phyloP scores from a whole-genome alignment of 1,140 invertebrate species.

The Drosophila nigrodunni region DNA sequence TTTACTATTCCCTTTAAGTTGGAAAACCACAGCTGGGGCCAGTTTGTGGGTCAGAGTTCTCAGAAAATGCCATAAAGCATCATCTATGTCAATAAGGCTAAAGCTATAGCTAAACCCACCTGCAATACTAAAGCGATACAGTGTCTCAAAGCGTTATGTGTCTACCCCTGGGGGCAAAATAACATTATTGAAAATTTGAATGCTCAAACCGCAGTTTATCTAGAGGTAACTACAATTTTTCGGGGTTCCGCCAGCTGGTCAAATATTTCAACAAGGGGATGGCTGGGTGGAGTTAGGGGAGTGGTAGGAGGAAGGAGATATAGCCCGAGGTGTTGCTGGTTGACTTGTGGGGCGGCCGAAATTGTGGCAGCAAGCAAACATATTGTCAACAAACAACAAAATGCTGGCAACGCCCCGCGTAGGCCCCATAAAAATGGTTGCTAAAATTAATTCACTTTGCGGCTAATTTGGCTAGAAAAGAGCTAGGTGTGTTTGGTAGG shows the following conservation, averaged over 20 bases:
- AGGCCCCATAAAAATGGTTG: constrained; percentile 44
- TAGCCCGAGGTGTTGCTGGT: constrained; percentile 32
- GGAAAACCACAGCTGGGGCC: constrained; percentile 15
- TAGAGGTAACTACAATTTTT: constrained; percentile 35
- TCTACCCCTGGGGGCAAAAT: constrained; percentile 7
- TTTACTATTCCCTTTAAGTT: neutral
- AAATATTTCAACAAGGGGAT: constrained; percentile 39
- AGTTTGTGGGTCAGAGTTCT: constrained; percentile 11
- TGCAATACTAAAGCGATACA: constrained; percentile 10
- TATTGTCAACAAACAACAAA: constrained; percentile 63
- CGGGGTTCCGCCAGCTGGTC: constrained; percentile 52
- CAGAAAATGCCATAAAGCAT: constrained; percentile 25
- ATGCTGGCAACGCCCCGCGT: constrained; percentile 53
- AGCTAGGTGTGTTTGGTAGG: constrained; percentile 51
- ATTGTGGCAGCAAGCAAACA: constrained; percentile 53
- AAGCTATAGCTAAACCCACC: constrained; percentile 13
- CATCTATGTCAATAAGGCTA: constrained; percentile 19
- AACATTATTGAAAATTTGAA: constrained; percentile 55
- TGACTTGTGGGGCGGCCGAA: constrained; percentile 39
- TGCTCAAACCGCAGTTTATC: constrained; percentile 57
- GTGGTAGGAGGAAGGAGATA: neutral
- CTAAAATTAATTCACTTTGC: constrained; percentile 70
- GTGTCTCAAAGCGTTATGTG: neutral
- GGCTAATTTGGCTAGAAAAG: constrained; percentile 73
- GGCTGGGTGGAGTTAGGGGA: too few relatives aligned